Conservation (phyloP, 2,888 invertebrate genomes). For the Agrilus mali region DNA sequence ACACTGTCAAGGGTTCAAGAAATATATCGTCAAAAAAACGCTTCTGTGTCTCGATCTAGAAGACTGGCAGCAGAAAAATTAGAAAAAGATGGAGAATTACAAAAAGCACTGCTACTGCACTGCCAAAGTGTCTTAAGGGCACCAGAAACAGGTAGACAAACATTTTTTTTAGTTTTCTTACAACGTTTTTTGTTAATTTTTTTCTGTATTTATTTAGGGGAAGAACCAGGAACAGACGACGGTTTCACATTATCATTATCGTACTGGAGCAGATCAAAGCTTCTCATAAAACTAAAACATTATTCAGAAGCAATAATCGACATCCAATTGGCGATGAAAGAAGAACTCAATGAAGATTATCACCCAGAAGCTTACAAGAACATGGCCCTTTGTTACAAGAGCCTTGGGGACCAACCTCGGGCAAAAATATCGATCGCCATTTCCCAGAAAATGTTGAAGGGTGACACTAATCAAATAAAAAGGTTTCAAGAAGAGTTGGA, state of each 20-base stretch:
- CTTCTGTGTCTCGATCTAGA: slow-evolving; percentile 44
- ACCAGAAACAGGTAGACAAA: slow-evolving; percentile 46
- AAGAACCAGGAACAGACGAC: slow-evolving; percentile 37
- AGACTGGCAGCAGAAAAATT: slow-evolving; percentile 49
- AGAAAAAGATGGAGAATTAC: slow-evolving; percentile 39
- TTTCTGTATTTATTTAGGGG: slow-evolving; percentile 13
- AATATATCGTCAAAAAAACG: slow-evolving; percentile 54
- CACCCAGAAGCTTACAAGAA: slow-evolving; percentile 55
- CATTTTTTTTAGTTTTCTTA: not conserved
- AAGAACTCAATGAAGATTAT: slow-evolving; percentile 46
- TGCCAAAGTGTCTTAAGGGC: slow-evolving; percentile 65
- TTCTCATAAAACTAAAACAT: slow-evolving; percentile 44
- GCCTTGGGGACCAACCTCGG: slow-evolving; percentile 43
- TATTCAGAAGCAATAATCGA: slow-evolving; percentile 52
- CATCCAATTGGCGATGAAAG: slow-evolving; percentile 50
- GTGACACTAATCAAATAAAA: slow-evolving; percentile 33
- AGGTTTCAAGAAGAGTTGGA: slow-evolving; percentile 36
- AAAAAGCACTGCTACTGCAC: slow-evolving; percentile 48
- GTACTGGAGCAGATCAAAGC: slow-evolving; percentile 52
- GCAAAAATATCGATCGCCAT: slow-evolving; percentile 54
- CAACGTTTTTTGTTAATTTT: not conserved
- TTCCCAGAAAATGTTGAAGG: slow-evolving; percentile 44
- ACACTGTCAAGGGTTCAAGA: slow-evolving; percentile 54
- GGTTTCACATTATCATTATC: slow-evolving; percentile 52
- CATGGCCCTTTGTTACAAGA: slow-evolving; percentile 57